Conservation (phyloP, 2,888 invertebrate species). For the Tenthredo distinguenda region DNA sequence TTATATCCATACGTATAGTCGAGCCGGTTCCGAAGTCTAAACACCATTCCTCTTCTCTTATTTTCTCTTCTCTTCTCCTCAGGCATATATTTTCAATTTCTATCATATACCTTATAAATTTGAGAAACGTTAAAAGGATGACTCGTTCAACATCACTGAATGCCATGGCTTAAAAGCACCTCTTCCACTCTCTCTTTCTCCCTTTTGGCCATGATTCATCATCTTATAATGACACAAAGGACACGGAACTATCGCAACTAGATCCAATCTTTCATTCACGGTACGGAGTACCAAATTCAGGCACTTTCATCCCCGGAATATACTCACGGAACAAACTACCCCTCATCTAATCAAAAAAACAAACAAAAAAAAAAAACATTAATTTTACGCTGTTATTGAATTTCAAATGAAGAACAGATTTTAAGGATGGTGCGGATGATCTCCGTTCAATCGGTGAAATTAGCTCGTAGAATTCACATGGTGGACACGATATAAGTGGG, state of each 20-base stretch:
- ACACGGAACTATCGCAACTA: not conserved
- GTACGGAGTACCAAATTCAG: no score
- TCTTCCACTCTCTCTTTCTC: not conserved
- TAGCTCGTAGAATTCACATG: not conserved
- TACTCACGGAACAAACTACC: no score
- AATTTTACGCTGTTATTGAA: not conserved
- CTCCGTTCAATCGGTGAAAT: not conserved
- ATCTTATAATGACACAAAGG: not conserved
- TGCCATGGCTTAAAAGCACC: constrained; percentile 27
- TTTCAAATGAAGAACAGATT: not conserved
- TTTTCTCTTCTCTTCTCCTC: not conserved
- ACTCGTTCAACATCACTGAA: constrained; percentile 27
- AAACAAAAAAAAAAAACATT: no score
- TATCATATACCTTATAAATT: not conserved
- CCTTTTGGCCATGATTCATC: not conserved
- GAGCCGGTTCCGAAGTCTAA: not conserved
- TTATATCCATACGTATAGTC: not conserved
- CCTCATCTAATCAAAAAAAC: no score
- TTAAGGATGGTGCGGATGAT: not conserved
- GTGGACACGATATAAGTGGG: constrained; percentile 8
- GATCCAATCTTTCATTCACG: not conserved
- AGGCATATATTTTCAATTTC: not conserved
- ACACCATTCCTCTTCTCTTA: not conserved
- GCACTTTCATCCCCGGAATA: no score
- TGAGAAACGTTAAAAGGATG: constrained; percentile 1